phyloP scores from a whole-genome alignment of 1,140 invertebrate genomes.

The Atta texana region DNA sequence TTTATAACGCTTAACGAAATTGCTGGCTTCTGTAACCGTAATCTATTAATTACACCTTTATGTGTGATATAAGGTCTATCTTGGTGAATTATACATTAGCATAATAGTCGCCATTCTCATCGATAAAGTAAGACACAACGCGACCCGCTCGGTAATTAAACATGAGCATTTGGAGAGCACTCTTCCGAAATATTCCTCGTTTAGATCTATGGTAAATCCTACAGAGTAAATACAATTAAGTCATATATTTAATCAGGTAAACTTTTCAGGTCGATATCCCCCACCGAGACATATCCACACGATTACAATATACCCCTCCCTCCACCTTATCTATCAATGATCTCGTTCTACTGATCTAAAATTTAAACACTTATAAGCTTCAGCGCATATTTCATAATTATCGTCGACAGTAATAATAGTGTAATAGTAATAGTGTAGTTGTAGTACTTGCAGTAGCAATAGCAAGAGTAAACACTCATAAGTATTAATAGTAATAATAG shows the following conservation, averaged over 20 bases:
- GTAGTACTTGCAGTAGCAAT: conserved; percentile 72
- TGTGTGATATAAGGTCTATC: conserved; percentile 60
- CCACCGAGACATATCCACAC: conserved; percentile 74
- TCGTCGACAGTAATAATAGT: conserved; percentile 76
- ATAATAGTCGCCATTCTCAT: conserved; percentile 72
- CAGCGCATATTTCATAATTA: conserved; percentile 76
- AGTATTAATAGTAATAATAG: conserved; percentile 72
- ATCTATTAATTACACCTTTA: conserved; percentile 71
- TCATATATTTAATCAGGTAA: conserved; percentile 87
- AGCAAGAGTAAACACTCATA: conserved; percentile 73
- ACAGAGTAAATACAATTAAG: conserved; percentile 86
- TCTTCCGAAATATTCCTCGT: conserved; percentile 81
- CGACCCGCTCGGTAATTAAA: conserved; percentile 82
- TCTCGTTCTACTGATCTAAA: conserved; percentile 78
- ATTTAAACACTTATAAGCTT: conserved; percentile 78
- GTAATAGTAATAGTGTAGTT: conserved; percentile 69
- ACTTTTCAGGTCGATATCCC: conserved; percentile 85
- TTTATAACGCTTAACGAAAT: conserved; percentile 70
- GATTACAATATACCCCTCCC: conserved; percentile 74
- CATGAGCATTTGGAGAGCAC: conserved; percentile 82
- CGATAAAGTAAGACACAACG: conserved; percentile 77
- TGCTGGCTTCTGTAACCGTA: conserved; percentile 68
- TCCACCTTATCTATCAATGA: conserved; percentile 76
- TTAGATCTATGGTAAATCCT: conserved; percentile 86
- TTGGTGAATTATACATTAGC: conserved; percentile 72